Evolutionary conservation across 1,140 invertebrate species (phyloP).

Genomic region (Phymorhynchus buccinoides): DNA sequence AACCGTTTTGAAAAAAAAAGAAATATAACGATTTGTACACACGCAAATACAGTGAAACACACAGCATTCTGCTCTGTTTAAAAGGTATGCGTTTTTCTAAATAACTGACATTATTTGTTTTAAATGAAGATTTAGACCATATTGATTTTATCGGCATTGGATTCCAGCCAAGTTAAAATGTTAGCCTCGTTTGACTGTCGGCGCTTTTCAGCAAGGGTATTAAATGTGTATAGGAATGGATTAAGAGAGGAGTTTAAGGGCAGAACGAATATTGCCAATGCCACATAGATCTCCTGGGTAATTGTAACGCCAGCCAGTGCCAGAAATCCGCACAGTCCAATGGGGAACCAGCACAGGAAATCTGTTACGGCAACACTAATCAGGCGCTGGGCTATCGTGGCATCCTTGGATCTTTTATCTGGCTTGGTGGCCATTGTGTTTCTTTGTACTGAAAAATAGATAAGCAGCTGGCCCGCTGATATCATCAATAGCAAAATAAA

Average conservation of each 20-base stretch:
- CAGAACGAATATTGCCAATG: slow-evolving; percentile 50
- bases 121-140: too few species aligned
- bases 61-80: too few species aligned
- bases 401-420: slow-evolving; percentile 21
- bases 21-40: too few species aligned
- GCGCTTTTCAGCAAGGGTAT: slow-evolving; percentile 13
- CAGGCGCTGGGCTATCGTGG: slow-evolving; percentile 42
- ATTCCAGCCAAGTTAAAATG: background rate
- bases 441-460: slow-evolving; percentile 29
- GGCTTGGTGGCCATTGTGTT: slow-evolving; percentile 3
- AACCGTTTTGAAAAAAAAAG: too few species aligned
- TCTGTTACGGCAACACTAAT: slow-evolving; percentile 43
- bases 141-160: background rate
- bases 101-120: too few species aligned
- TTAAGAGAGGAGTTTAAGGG: slow-evolving; percentile 55
- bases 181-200: background rate
- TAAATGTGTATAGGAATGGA: slow-evolving; percentile 53
- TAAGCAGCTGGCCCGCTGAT: slow-evolving; percentile 44
- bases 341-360: slow-evolving; percentile 40
- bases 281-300: slow-evolving; percentile 49
- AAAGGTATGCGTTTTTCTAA: too few species aligned
- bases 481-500: slow-evolving; percentile 46
- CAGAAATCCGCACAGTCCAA: slow-evolving; percentile 34
- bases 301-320: slow-evolving; percentile 43
- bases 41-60: too few species aligned